Percentiles rank a stretch among this genome's conserved stretches.
These are phyloP conservation scores for Choloepus hoffmanni DNA, from an alignment of 2,113 vertebrate species.

Conservation along the genomic window DNA sequence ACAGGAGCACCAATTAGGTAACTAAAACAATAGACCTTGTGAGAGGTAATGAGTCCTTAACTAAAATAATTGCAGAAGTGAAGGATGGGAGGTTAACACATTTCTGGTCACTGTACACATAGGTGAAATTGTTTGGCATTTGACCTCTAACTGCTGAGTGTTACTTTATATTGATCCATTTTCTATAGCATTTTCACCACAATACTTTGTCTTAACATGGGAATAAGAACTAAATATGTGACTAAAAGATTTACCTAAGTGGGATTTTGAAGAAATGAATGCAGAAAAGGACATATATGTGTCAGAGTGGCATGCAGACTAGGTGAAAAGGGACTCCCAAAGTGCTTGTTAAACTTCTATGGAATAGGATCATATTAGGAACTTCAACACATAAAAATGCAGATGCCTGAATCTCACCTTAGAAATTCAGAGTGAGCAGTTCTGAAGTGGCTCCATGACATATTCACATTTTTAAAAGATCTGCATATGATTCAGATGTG, in stretches of 20 bases:
- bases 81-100: background rate
- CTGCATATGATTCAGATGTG: background rate
- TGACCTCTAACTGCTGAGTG: background rate
- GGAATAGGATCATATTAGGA: background rate
- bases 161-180: background rate
- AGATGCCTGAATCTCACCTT: background rate
- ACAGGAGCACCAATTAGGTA: constrained; percentile 43
- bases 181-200: background rate
- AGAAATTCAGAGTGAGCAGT: background rate
- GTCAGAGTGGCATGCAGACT: background rate
- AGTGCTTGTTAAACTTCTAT: background rate
- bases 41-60: background rate
- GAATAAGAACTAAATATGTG: background rate
- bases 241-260: background rate
- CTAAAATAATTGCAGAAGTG: constrained; percentile 23
- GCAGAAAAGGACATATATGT: background rate
- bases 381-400: background rate
- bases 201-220: background rate
- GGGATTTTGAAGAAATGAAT: background rate
- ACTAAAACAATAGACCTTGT: constrained; percentile 2
- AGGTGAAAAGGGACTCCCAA: background rate
- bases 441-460: background rate
- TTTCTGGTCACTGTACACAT: background rate
- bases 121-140: background rate
- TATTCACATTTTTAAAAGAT: background rate